Evolutionary conservation across 2,797 vertebrate species (phyloP).

Genomic region (Agapornis canus): DNA sequence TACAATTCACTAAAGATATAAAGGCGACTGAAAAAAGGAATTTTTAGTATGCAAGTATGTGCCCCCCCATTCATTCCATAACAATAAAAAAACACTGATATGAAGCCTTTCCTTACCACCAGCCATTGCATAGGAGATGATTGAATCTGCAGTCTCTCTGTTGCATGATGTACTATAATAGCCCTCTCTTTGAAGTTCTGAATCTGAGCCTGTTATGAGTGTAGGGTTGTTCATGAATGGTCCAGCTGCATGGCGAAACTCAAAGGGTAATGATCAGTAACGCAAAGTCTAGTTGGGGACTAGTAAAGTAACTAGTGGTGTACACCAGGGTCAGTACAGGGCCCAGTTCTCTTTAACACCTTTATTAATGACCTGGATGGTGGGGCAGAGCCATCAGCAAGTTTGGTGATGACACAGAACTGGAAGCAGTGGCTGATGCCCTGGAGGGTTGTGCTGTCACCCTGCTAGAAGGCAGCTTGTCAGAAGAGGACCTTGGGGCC

Average conservation of each 20-base stretch:
- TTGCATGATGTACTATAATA: background rate
- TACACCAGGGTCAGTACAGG: rapidly evolving
- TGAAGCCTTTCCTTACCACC: background rate
- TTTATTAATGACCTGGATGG: background rate
- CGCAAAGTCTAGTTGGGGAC: background rate
- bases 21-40: background rate
- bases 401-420: background rate
- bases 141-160: background rate
- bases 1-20: background rate
- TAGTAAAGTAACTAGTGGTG: background rate
- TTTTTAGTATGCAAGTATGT: background rate
- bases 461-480: background rate
- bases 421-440: background rate
- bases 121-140: background rate
- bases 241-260: background rate
- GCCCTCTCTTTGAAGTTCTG: background rate
- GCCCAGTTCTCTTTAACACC: background rate
- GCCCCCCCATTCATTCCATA: background rate
- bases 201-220: background rate
- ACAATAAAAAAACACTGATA: background rate
- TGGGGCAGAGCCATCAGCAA: background rate
- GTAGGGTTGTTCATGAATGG: background rate
- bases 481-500: background rate
- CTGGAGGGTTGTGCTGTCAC: background rate
- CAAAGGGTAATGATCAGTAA: background rate